These are phyloP conservation scores for Augiades crinisus DNA, from an alignment of 2,888 invertebrate genomes.

Conservation along the genomic window DNA sequence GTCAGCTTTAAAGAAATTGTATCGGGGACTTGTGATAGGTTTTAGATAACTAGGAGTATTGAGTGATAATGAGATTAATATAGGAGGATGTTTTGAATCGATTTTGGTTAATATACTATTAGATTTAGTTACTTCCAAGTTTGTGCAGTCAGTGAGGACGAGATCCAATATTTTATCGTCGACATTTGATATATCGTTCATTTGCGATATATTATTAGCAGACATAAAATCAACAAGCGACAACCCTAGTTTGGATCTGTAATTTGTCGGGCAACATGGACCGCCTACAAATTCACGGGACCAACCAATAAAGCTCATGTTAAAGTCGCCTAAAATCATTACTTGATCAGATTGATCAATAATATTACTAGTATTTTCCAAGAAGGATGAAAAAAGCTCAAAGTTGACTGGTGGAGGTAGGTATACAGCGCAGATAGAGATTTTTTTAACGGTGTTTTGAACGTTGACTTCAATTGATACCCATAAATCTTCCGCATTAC, in stretches of 20 bases:
- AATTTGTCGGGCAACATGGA: background rate
- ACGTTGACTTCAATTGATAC: background rate
- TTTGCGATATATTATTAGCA: slow-evolving; percentile 18
- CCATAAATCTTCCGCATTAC: slow-evolving; percentile 23
- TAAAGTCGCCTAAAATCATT: slow-evolving; percentile 31
- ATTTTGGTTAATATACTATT: slow-evolving; percentile 23
- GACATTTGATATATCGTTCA: slow-evolving; percentile 16
- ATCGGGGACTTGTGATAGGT: background rate
- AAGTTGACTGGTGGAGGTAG: slow-evolving; percentile 25
- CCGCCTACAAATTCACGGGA: background rate
- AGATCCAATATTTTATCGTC: slow-evolving; percentile 19
- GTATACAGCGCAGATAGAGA: slow-evolving; percentile 23
- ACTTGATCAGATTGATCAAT: slow-evolving; percentile 7
- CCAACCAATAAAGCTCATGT: slow-evolving; percentile 23
- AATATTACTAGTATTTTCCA: slow-evolving; percentile 5
- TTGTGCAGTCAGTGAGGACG: slow-evolving; percentile 19
- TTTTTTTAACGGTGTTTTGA: background rate
- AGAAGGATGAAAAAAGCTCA: slow-evolving; percentile 13
- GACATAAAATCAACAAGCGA: slow-evolving; percentile 24
- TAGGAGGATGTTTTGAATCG: slow-evolving; percentile 27
- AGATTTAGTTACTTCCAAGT: slow-evolving; percentile 10
- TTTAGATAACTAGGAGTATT: background rate
- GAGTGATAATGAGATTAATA: slow-evolving; percentile 17
- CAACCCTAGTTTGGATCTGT: background rate
- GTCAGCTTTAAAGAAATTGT: slow-evolving; percentile 29